A percentile compares a stretch with the other conserved stretches of the same genome.
These are phyloP conservation scores for Augochlora pura DNA, from an alignment of 1,140 invertebrate genomes.

Conservation along the genomic window DNA sequence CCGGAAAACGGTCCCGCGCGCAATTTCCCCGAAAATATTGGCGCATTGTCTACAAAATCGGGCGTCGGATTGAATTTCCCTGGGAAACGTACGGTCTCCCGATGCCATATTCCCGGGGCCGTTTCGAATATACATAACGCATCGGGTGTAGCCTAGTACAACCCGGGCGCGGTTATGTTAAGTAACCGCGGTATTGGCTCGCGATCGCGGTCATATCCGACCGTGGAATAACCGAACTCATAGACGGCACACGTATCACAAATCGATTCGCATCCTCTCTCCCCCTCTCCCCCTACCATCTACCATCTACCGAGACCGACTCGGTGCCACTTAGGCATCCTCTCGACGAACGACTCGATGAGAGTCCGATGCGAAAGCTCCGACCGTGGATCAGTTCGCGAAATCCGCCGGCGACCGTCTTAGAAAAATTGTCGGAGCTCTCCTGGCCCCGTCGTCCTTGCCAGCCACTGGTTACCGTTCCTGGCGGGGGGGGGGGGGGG, in stretches of 20 bases:
- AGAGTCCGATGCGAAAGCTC: not conserved
- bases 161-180: not conserved
- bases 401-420: not conserved
- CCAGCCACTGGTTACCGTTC: not conserved
- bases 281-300: too few relatives aligned
- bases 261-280: not conserved
- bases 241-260: not conserved
- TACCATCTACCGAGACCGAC: too few relatives aligned
- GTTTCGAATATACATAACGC: not conserved
- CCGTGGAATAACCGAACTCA: not conserved
- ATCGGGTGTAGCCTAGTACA: not conserved
- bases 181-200: slow-evolving; percentile 3
- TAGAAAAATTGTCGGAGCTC: not conserved
- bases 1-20: too few relatives aligned
- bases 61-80: not conserved
- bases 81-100: not conserved
- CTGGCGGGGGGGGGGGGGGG: too few relatives aligned
- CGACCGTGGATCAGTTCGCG: not conserved
- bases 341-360: too few relatives aligned
- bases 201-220: slow-evolving; percentile 3
- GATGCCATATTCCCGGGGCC: not conserved
- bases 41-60: not conserved
- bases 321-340: too few relatives aligned
- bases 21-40: not conserved
- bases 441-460: not conserved